Percentiles rank a stretch among this genome's conserved stretches.
Evolutionary conservation across 2,888 invertebrate species (phyloP).

Genomic region (Epinotia demarniana): DNA sequence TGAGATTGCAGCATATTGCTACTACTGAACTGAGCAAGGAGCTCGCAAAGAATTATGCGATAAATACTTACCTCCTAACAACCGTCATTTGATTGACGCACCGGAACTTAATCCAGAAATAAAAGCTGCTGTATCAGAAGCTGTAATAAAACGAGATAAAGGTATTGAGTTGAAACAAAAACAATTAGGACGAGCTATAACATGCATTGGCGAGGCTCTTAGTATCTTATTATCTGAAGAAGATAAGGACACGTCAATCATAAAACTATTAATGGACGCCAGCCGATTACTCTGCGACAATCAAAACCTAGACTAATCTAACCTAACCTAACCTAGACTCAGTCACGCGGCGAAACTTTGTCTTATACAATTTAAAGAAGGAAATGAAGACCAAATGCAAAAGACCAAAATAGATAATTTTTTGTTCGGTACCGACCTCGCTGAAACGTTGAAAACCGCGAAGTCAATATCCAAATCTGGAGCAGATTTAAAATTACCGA

Average conservation of each 20-base stretch:
- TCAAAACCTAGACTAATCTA: too few species aligned
- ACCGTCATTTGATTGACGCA: conserved; percentile 48
- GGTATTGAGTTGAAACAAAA: conserved; percentile 50
- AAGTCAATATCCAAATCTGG: conserved; percentile 47
- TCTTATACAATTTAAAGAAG: conserved; percentile 46
- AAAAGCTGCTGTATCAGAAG: conserved; percentile 48
- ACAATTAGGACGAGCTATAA: conserved; percentile 46
- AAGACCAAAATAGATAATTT: conserved; percentile 46
- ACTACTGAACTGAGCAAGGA: conserved; percentile 48
- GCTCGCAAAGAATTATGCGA: conserved; percentile 46
- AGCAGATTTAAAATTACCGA: conserved; percentile 38
- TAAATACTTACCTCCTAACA: conserved; percentile 47
- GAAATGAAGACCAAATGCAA: conserved; percentile 48
- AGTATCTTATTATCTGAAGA: conserved; percentile 19
- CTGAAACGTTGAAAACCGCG: conserved; percentile 47
- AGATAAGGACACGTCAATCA: too few species aligned
- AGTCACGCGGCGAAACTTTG: conserved; percentile 42
- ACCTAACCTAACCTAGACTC: too few species aligned
- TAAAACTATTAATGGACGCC: too few species aligned
- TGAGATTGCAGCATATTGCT: conserved; percentile 46
- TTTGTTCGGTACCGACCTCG: conserved; percentile 46
- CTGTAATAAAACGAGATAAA: conserved; percentile 47
- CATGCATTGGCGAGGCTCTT: conserved; percentile 45
- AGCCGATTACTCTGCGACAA: too few species aligned
- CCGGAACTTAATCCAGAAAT: too few species aligned